Evolutionary conservation across 2,888 invertebrate genomes (phyloP).

Genomic region (Tricholauxania praeusta): DNA sequence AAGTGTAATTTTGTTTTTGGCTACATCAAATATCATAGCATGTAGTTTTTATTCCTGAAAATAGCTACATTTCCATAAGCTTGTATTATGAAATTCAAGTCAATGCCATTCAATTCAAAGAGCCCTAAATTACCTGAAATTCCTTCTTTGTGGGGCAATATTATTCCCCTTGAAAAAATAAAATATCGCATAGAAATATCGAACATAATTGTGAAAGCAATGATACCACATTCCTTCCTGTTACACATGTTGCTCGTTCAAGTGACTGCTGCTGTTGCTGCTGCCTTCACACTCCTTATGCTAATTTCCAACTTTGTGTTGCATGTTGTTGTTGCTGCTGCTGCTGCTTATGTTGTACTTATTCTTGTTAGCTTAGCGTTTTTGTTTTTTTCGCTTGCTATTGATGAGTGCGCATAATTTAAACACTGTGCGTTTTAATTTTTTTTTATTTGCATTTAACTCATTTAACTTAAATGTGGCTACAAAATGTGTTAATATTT

Average conservation of each 20-base stretch:
- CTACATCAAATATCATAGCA: too few species aligned
- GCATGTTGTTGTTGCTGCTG: slow-evolving; percentile 3
- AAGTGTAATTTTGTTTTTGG: too few species aligned
- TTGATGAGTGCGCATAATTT: slow-evolving; percentile 21
- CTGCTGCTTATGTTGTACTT: slow-evolving; percentile 18
- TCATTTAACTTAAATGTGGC: slow-evolving; percentile 19
- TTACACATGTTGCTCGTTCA: not conserved
- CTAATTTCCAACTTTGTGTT: slow-evolving; percentile 23
- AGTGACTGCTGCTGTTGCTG: slow-evolving; percentile 13
- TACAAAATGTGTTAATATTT: slow-evolving; percentile 33
- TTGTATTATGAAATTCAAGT: too few species aligned
- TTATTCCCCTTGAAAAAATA: too few species aligned
- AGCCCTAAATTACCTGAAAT: too few species aligned
- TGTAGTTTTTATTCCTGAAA: too few species aligned
- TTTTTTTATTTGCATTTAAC: slow-evolving; percentile 23
- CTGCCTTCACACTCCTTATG: slow-evolving; percentile 16
- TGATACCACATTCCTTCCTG: not conserved
- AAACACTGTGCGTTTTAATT: slow-evolving; percentile 18
- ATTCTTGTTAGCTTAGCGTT: slow-evolving; percentile 2
- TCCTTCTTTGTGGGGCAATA: too few species aligned
- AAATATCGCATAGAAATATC: too few species aligned
- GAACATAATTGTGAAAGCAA: too few species aligned
- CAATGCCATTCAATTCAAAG: too few species aligned
- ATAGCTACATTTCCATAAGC: too few species aligned
- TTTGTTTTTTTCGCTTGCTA: slow-evolving; percentile 10